Percentiles rank a stretch among this genome's conserved stretches.
phyloP scores from a whole-genome alignment of 2,888 invertebrate genomes.

The Proisotoma minuta region DNA sequence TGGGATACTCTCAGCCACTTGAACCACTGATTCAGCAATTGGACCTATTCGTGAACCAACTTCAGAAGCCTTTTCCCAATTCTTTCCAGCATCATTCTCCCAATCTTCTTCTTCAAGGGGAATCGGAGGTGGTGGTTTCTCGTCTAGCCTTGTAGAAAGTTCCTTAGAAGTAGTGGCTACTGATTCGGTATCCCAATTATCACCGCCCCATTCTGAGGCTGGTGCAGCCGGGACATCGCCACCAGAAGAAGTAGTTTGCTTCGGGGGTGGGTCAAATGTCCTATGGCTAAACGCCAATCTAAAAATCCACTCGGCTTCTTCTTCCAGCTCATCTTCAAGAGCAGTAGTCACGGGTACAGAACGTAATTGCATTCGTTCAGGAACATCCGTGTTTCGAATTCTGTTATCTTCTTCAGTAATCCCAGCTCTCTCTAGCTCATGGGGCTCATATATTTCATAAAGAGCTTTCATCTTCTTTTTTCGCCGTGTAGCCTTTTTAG shows the following conservation, averaged over 20 bases:
- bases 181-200: conserved; percentile 28
- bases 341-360: conserved; percentile 79
- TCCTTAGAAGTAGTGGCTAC: too few relatives aligned
- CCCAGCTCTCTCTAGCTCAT: conserved; percentile 91
- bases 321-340: conserved; percentile 78
- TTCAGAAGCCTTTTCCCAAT: not conserved
- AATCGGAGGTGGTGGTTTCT: conserved; percentile 23
- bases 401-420: conserved; percentile 90
- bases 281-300: conserved; percentile 81
- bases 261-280: conserved; percentile 13
- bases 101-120: conserved; percentile 21
- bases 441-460: conserved; percentile 94
- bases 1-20: not conserved
- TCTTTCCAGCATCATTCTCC: conserved; percentile 4
- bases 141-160: too few relatives aligned
- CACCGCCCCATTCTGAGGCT: conserved; percentile 22
- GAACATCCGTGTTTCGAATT: conserved; percentile 81
- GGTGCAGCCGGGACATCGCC: not conserved
- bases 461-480: conserved; percentile 78
- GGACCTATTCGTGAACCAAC: not conserved
- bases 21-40: not conserved
- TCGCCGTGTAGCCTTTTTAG: conserved; percentile 71
- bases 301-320: conserved; percentile 97
- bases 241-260: conserved; percentile 16
- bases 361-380: conserved; percentile 87